Conservation (phyloP, 2,797 vertebrate genomes). For the Rhynchotus rufescens region DNA sequence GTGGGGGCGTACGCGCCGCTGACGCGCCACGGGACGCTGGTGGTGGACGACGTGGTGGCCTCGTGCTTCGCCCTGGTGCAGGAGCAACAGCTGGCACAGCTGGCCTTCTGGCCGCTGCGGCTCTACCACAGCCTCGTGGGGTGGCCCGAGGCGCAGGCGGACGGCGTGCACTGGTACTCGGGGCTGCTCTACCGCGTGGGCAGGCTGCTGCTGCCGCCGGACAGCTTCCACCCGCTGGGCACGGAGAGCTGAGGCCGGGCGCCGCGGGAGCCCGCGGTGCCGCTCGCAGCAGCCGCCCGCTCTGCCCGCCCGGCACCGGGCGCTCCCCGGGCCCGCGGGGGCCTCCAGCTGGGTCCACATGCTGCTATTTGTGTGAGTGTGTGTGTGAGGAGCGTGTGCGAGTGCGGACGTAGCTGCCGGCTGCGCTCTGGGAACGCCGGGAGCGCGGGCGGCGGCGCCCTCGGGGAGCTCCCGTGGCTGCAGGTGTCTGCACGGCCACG, state of each 20-base stretch:
- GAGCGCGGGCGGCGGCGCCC: neutral
- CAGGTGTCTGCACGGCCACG: neutral
- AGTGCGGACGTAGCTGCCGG: neutral
- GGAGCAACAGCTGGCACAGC: conserved; percentile 89
- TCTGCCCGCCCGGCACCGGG: neutral
- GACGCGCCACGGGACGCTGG: conserved; percentile 89
- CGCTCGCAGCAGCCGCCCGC: neutral
- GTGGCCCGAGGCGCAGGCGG: conserved; percentile 67
- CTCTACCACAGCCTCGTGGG: conserved; percentile 85
- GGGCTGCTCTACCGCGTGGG: conserved; percentile 89
- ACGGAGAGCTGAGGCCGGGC: conserved; percentile 80
- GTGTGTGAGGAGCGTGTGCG: neutral
- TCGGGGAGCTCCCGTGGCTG: rapidly evolving
- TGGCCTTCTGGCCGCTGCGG: conserved; percentile 90
- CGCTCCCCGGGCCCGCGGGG: neutral
- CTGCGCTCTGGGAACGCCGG: neutral
- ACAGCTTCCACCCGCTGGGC: conserved; percentile 90
- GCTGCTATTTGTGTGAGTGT: conserved; percentile 70
- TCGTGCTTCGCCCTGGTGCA: conserved; percentile 93
- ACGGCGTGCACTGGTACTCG: conserved; percentile 95
- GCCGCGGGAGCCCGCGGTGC: neutral
- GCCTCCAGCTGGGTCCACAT: conserved; percentile 31
- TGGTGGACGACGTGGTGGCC: conserved; percentile 90
- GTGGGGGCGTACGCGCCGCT: conserved; percentile 90
- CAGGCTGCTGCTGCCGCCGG: conserved; percentile 83